These are phyloP conservation scores for Ciconia boyciana DNA, from an alignment of 2,113 vertebrate genomes.

Conservation along the genomic window DNA sequence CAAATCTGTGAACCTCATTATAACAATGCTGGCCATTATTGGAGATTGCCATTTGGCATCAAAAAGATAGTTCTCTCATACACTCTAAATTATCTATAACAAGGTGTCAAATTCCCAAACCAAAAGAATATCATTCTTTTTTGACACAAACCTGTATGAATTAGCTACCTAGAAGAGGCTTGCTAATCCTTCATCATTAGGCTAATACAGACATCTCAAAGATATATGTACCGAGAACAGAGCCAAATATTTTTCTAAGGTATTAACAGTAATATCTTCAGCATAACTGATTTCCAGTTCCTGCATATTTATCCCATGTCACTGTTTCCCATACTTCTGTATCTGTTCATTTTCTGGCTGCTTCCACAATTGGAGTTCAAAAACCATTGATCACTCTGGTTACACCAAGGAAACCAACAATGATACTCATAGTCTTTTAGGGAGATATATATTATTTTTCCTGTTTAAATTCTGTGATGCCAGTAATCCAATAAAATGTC, in stretches of 20 bases:
- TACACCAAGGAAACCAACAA: background rate
- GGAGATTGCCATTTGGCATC: background rate
- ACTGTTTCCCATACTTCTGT: background rate
- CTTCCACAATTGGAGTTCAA: background rate
- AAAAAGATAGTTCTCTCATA: background rate
- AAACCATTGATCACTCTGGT: background rate
- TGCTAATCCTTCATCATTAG: background rate
- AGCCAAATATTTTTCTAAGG: background rate
- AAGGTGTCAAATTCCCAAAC: background rate
- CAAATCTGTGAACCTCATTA: background rate
- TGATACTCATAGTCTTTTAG: background rate
- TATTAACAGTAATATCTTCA: slow-evolving; percentile 15
- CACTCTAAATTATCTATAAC: background rate
- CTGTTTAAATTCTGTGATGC: background rate
- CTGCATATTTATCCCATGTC: background rate
- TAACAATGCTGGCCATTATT: background rate
- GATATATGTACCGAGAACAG: background rate
- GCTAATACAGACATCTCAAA: background rate
- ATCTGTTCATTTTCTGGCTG: background rate
- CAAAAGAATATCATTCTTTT: background rate
- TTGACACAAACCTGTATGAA: background rate
- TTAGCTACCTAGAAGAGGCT: background rate
- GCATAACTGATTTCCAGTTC: background rate
- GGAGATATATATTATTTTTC: background rate
- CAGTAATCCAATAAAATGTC: background rate